Conservation (phyloP, 2,797 vertebrate species). For the Odontamblyopus rebecca region DNA sequence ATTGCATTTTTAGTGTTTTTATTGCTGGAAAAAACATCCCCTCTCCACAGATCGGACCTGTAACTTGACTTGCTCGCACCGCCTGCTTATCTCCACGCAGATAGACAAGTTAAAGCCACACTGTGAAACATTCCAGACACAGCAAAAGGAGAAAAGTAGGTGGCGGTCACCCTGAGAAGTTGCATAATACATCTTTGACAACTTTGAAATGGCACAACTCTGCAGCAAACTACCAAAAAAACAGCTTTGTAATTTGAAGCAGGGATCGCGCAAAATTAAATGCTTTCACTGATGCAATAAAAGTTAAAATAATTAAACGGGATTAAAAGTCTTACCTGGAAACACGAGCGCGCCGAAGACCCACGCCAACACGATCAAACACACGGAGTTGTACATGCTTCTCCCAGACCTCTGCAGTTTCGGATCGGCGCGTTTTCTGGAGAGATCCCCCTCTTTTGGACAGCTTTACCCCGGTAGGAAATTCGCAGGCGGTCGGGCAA, state of each 20-base stretch:
- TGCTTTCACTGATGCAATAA: conserved; percentile 8
- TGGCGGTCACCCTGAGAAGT: too few relatives aligned
- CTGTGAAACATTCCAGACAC: too few relatives aligned
- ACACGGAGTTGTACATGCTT: conserved; percentile 79
- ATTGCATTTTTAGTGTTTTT: too few relatives aligned
- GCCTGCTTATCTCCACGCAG: too few relatives aligned
- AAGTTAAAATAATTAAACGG: conserved; percentile 4
- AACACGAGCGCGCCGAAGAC: conserved; percentile 77
- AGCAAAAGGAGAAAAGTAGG: too few relatives aligned
- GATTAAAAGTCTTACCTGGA: conserved; percentile 72
- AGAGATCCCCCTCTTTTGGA: conserved; percentile 32
- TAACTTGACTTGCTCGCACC: too few relatives aligned
- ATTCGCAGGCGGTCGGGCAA: conserved; percentile 32
- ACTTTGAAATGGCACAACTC: not conserved
- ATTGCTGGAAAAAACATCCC: too few relatives aligned
- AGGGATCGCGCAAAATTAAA: not conserved
- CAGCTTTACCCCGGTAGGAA: conserved; percentile 37
- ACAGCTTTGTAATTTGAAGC: not conserved
- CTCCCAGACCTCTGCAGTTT: conserved; percentile 49
- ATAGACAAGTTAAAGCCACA: too few relatives aligned
- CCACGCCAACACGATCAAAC: conserved; percentile 76
- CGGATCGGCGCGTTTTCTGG: conserved; percentile 40
- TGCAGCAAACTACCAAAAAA: not conserved
- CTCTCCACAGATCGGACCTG: too few relatives aligned
- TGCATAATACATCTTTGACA: not conserved